Percentiles rank a stretch among this genome's conserved stretches.
Conservation (phyloP, 2,797 vertebrate species). For the Dendrocincla tyrannina region DNA sequence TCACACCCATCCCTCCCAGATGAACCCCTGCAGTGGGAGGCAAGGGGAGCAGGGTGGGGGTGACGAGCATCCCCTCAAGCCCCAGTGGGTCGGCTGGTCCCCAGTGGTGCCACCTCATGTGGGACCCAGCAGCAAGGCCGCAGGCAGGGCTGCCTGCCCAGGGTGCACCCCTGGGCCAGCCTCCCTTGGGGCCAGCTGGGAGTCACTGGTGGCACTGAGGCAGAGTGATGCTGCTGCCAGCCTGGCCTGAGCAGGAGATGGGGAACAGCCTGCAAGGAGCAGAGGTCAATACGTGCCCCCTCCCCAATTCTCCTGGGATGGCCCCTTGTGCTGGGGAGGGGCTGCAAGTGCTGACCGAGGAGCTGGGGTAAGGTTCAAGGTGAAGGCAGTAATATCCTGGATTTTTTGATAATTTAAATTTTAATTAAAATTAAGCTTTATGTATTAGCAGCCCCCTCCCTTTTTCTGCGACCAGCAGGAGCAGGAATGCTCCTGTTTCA, state of each 20-base stretch:
- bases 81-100: fast-evolving
- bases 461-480: fast-evolving
- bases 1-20: not conserved
- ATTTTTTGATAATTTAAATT: not conserved
- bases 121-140: fast-evolving
- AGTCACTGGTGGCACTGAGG: not conserved
- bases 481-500: fast-evolving
- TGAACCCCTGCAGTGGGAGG: not conserved
- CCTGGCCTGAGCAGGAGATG: fast-evolving
- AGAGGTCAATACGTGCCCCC: not conserved
- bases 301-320: not conserved
- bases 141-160: not conserved
- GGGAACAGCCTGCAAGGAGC: not conserved
- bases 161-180: not conserved
- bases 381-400: not conserved
- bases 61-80: not conserved
- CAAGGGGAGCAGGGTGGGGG: fast-evolving
- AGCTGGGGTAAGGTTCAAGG: not conserved
- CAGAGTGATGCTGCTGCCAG: not conserved
- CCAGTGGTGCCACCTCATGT: not conserved
- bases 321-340: fast-evolving
- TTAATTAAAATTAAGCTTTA: not conserved
- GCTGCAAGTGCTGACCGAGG: fast-evolving
- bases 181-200: not conserved
- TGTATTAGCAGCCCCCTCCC: not conserved